Percentiles rank a stretch among this genome's conserved stretches.
Conservation (phyloP, 2,797 vertebrate species). For the Sebastolobus altivelis region DNA sequence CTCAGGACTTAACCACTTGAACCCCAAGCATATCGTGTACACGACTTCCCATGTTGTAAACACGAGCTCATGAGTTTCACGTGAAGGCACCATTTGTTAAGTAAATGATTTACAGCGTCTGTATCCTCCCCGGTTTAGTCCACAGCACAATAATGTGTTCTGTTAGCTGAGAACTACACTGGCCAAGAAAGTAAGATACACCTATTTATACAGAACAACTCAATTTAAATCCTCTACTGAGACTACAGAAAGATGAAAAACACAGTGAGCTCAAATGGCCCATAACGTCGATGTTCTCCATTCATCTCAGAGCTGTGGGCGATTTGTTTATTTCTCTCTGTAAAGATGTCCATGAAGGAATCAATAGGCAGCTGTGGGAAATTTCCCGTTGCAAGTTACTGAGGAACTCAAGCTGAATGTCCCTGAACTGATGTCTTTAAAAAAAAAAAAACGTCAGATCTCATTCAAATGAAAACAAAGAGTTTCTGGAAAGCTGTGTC, state of each 20-base stretch:
- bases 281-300: neutral
- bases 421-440: neutral
- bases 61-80: no score
- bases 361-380: slow-evolving; percentile 10
- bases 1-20: no score
- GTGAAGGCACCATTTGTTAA: neutral
- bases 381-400: neutral
- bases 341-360: neutral
- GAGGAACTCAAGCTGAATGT: neutral
- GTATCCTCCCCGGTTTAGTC: neutral
- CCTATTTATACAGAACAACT: slow-evolving; percentile 2
- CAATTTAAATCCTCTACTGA: slow-evolving; percentile 11
- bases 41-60: no score
- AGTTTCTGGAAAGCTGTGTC: slow-evolving; percentile 10
- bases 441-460: slow-evolving; percentile 4
- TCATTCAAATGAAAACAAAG: slow-evolving; percentile 20
- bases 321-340: slow-evolving; percentile 39
- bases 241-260: slow-evolving; percentile 4
- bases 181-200: neutral
- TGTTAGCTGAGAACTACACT: neutral
- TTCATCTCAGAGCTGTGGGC: slow-evolving; percentile 7
- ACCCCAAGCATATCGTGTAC: no score
- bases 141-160: neutral
- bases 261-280: slow-evolving; percentile 4
- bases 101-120: slow-evolving; percentile 5